Percentiles rank a stretch among this genome's conserved stretches.
phyloP scores from a whole-genome alignment of 2,888 invertebrate genomes.

The Chydorus sphaericus region DNA sequence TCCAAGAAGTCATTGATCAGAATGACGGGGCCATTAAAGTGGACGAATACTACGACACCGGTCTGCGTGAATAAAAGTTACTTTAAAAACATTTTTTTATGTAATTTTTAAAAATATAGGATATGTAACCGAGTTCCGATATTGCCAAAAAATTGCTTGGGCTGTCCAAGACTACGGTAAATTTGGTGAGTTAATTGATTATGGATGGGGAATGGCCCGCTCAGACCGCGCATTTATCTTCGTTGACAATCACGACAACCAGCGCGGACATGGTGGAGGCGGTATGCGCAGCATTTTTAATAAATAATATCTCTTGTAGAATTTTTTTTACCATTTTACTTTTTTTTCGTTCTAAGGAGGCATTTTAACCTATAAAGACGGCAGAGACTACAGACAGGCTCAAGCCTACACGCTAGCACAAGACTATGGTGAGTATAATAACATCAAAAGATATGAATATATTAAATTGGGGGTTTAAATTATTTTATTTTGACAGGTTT shows the following conservation, averaged over 20 bases:
- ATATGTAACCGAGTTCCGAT: constrained; percentile 32
- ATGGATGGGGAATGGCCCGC: constrained; percentile 21
- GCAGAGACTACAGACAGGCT: constrained; percentile 19
- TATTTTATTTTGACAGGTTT: too few relatives aligned
- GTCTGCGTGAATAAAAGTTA: constrained; percentile 7
- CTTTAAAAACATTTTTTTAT: background rate
- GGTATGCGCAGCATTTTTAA: background rate
- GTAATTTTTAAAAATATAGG: constrained; percentile 4
- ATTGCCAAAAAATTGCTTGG: constrained; percentile 24
- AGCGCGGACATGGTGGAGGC: constrained; percentile 25
- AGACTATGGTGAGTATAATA: too few relatives aligned
- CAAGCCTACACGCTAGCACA: constrained; percentile 27
- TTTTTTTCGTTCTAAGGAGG: too few relatives aligned
- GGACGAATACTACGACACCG: constrained; percentile 20
- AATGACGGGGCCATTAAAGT: constrained; percentile 24
- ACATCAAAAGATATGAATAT: too few relatives aligned
- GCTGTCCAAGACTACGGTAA: constrained; percentile 15
- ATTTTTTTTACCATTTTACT: too few relatives aligned
- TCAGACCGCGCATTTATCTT: constrained; percentile 29
- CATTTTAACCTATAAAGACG: constrained; percentile 13
- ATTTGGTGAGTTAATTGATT: constrained; percentile 19
- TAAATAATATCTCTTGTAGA: background rate
- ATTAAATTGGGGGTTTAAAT: too few relatives aligned
- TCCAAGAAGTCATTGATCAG: constrained; percentile 22
- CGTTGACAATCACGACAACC: constrained; percentile 37